Conservation (phyloP, 1,140 invertebrate genomes). For the Bradynema listronoti region DNA sequence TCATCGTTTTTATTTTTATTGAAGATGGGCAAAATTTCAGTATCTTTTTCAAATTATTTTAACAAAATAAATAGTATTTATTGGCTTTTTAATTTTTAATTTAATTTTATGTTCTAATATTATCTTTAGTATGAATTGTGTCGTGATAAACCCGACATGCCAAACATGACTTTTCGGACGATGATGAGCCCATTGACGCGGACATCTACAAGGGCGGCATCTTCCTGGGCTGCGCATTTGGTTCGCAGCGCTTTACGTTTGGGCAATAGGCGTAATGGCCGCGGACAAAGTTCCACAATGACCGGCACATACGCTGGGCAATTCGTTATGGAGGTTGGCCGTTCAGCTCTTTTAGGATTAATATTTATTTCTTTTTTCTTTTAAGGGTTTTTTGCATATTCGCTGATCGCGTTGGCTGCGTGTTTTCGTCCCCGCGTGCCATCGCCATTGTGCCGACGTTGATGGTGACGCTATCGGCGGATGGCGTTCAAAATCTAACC, state of each 20-base stretch:
- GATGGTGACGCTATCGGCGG: constrained; percentile 64
- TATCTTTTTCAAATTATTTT: no score
- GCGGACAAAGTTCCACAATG: constrained; percentile 81
- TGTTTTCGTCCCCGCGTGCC: constrained; percentile 74
- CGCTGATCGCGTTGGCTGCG: constrained; percentile 80
- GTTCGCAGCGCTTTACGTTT: constrained; percentile 76
- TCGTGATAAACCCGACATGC: no score
- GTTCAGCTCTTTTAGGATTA: constrained; percentile 58
- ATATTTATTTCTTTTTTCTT: no score
- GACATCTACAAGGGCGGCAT: constrained; percentile 58
- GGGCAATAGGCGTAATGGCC: constrained; percentile 80
- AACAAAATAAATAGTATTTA: no score
- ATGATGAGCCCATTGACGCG: constrained; percentile 40
- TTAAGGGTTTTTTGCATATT: constrained; percentile 81
- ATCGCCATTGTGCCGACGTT: constrained; percentile 86
- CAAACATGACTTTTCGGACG: no score
- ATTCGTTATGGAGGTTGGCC: constrained; percentile 64
- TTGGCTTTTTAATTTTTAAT: no score
- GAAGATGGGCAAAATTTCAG: no score
- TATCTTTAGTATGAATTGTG: no score
- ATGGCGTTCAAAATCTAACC: constrained; percentile 70
- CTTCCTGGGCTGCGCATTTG: constrained; percentile 72
- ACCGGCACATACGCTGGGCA: constrained; percentile 67
- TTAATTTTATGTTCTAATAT: no score
- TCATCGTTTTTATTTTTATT: no score